Percentiles rank a stretch among this genome's conserved stretches.
Conservation (phyloP, 1,140 invertebrate genomes). For the Philopotamus ludificatus region DNA sequence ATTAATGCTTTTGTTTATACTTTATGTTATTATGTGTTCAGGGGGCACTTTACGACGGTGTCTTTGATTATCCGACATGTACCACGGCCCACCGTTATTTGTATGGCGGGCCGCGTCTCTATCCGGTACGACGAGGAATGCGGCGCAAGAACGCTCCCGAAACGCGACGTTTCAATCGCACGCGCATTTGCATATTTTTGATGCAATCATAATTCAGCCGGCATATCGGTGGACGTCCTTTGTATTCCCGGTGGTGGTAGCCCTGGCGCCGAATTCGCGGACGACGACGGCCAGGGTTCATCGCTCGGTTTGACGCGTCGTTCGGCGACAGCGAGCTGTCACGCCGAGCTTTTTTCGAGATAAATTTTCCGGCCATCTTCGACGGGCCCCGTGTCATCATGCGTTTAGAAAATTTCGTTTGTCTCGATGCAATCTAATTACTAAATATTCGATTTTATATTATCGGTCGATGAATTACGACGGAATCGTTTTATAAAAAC, state of each 20-base stretch:
- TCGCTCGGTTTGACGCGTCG: too few relatives aligned
- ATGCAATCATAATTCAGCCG: slow-evolving; percentile 12
- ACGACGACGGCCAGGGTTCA: too few relatives aligned
- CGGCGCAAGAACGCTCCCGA: background rate
- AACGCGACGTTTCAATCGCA: slow-evolving; percentile 14
- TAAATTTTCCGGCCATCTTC: too few relatives aligned
- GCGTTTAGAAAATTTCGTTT: too few relatives aligned
- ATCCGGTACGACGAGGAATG: slow-evolving; percentile 4
- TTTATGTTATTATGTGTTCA: background rate
- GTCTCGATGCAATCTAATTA: too few relatives aligned
- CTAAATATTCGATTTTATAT: too few relatives aligned
- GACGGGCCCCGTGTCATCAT: too few relatives aligned
- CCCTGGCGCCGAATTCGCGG: background rate
- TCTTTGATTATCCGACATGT: background rate
- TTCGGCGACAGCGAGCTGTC: too few relatives aligned
- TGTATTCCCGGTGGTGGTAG: background rate
- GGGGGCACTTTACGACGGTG: background rate
- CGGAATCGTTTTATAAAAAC: too few relatives aligned
- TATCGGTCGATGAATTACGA: too few relatives aligned
- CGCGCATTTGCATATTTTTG: slow-evolving; percentile 17
- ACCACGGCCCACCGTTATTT: background rate
- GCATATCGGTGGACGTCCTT: background rate
- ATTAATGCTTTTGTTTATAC: slow-evolving; percentile 4
- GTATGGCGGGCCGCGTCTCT: background rate
- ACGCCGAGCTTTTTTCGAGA: too few relatives aligned